These are phyloP conservation scores for Drosophila pectinifera DNA, from an alignment of 1,140 invertebrate genomes.

Conservation along the genomic window DNA sequence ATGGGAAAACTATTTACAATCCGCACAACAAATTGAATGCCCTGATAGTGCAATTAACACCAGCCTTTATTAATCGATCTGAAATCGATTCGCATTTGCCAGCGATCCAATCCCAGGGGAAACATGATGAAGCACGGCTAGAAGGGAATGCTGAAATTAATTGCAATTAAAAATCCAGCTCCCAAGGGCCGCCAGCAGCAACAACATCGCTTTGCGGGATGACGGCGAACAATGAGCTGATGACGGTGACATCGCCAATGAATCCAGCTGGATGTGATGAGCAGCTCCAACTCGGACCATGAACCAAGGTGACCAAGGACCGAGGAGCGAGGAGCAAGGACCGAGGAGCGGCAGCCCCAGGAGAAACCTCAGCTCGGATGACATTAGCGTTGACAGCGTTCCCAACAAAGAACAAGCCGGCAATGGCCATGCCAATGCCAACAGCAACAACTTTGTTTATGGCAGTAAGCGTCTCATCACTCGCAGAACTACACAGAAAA, in stretches of 20 bases:
- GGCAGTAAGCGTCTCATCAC: slow-evolving; percentile 60
- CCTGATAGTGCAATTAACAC: slow-evolving; percentile 24
- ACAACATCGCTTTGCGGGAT: background rate
- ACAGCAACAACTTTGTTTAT: slow-evolving; percentile 67
- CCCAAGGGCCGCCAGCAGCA: slow-evolving; percentile 23
- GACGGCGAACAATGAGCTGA: slow-evolving; percentile 26
- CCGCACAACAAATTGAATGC: slow-evolving; percentile 4
- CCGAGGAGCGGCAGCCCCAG: slow-evolving; percentile 6
- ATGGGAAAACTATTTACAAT: background rate
- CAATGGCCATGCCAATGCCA: slow-evolving; percentile 30
- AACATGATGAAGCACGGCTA: slow-evolving; percentile 13
- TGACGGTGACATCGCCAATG: slow-evolving; percentile 32
- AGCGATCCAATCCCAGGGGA: background rate
- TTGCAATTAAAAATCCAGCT: slow-evolving; percentile 64
- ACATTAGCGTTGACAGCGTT: slow-evolving; percentile 71
- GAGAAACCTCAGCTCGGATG: slow-evolving; percentile 57
- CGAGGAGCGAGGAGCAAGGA: background rate
- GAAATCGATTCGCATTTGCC: slow-evolving; percentile 25
- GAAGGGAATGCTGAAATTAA: slow-evolving; percentile 50
- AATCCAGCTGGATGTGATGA: slow-evolving; percentile 13
- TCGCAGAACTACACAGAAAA: slow-evolving; percentile 33
- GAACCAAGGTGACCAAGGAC: background rate
- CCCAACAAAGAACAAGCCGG: slow-evolving; percentile 39
- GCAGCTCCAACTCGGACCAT: slow-evolving; percentile 5
- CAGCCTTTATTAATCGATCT: slow-evolving; percentile 23